Percentiles rank a stretch among this genome's conserved stretches.
Evolutionary conservation across 1,140 invertebrate genomes (phyloP).

Genomic region (Drosophila dunni): DNA sequence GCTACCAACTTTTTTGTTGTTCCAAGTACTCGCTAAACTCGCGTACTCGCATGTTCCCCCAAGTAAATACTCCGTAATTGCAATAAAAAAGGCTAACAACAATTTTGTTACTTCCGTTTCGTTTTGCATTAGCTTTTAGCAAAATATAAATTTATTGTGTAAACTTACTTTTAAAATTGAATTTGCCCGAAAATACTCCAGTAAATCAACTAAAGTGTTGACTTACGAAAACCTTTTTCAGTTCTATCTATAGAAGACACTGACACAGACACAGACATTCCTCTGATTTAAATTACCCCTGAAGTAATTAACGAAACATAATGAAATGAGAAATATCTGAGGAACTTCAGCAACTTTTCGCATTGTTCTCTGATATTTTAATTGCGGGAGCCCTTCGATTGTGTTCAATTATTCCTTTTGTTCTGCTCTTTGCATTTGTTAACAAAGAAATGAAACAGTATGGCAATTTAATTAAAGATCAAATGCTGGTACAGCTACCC

Average conservation of each 20-base stretch:
- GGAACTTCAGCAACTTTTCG: neutral
- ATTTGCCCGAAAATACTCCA: no score
- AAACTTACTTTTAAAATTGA: no score
- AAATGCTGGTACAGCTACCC: slow-evolving; percentile 32
- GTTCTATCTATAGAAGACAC: no score
- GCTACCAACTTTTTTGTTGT: slow-evolving; percentile 54
- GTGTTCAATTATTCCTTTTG: slow-evolving; percentile 6
- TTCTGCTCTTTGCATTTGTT: slow-evolving; percentile 29
- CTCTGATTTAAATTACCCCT: no score
- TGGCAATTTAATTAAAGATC: slow-evolving; percentile 58
- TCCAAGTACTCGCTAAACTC: neutral
- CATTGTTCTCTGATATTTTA: slow-evolving; percentile 7
- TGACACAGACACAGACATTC: no score
- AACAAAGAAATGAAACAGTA: slow-evolving; percentile 24
- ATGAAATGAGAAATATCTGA: neutral
- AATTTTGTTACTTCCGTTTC: neutral
- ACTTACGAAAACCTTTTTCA: no score
- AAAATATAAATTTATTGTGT: neutral
- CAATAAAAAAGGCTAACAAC: slow-evolving; percentile 6
- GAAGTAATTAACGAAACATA: neutral
- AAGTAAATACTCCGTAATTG: slow-evolving; percentile 30
- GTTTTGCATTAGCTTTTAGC: neutral
- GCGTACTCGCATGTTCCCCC: slow-evolving; percentile 2
- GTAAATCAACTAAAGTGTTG: no score
- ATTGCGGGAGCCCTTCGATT: slow-evolving; percentile 2